Conservation (phyloP, 2,888 invertebrate species). For the Julus scandinavius region DNA sequence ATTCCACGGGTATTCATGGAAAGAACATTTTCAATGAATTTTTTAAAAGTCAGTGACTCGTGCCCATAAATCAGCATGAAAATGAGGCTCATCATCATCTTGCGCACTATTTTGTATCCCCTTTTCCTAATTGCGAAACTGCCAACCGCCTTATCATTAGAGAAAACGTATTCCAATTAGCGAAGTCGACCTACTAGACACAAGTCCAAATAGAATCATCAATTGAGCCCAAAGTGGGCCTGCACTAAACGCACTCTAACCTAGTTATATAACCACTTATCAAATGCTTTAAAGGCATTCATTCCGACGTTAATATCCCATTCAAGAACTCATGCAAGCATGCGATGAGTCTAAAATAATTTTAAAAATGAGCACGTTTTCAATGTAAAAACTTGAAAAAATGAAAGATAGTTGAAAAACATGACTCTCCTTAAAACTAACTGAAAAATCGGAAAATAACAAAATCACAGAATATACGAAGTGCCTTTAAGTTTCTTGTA, state of each 20-base stretch:
- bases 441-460: no score
- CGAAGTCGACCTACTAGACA: slow-evolving; percentile 12
- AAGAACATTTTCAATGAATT: slow-evolving; percentile 26
- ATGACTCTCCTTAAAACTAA: no score
- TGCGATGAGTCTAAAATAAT: background rate
- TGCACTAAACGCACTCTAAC: slow-evolving; percentile 15
- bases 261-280: slow-evolving; percentile 29
- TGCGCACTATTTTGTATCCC: background rate
- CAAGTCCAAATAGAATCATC: slow-evolving; percentile 6
- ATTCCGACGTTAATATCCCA: background rate
- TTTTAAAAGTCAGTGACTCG: slow-evolving; percentile 35
- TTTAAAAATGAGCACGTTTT: background rate
- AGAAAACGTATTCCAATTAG: slow-evolving; percentile 34
- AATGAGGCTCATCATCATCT: slow-evolving; percentile 42
- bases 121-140: slow-evolving; percentile 19
- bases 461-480: no score
- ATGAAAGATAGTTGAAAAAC: no score
- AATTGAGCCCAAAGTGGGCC: background rate
- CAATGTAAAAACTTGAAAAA: background rate
- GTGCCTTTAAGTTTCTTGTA: no score
- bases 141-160: slow-evolving; percentile 37
- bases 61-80: slow-evolving; percentile 39
- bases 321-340: background rate
- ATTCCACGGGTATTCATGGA: background rate
- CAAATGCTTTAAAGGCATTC: background rate